phyloP scores from a whole-genome alignment of 2,888 invertebrate species.

The Lathronympha strigana region DNA sequence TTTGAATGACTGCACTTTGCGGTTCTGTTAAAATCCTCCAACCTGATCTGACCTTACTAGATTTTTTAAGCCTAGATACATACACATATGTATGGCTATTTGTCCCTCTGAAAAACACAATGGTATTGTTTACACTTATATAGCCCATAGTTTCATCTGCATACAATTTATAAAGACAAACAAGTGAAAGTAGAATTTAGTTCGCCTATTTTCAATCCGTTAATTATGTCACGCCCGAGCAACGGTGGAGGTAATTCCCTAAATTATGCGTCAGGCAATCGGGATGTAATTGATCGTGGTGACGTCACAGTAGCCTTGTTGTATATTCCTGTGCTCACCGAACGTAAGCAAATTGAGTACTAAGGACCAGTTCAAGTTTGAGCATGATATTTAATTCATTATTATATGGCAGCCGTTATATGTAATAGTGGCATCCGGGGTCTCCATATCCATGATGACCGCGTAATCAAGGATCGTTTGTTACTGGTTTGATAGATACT shows the following conservation, averaged over 20 bases:
- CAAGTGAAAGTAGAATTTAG: conserved; percentile 4
- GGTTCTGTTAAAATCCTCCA: too few relatives aligned
- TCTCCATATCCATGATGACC: not conserved
- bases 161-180: not conserved
- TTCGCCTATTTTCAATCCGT: conserved; percentile 13
- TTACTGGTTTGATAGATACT: not conserved
- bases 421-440: too few relatives aligned
- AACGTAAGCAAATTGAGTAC: not conserved
- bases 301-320: conserved; percentile 8
- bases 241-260: conserved; percentile 2
- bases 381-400: not conserved
- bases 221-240: conserved; percentile 5
- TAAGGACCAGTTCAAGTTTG: not conserved
- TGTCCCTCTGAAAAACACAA: too few relatives aligned
- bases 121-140: too few relatives aligned
- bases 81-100: too few relatives aligned
- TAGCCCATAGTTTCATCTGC: not conserved
- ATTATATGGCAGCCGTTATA: too few relatives aligned
- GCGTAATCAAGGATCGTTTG: not conserved
- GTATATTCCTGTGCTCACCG: not conserved
- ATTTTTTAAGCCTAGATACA: too few relatives aligned
- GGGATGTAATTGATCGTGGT: conserved; percentile 19
- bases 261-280: conserved; percentile 29
- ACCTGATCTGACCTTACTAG: too few relatives aligned
- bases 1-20: too few relatives aligned